Conservation (phyloP, 2,797 vertebrate genomes). For the Propithecus perrieri region DNA sequence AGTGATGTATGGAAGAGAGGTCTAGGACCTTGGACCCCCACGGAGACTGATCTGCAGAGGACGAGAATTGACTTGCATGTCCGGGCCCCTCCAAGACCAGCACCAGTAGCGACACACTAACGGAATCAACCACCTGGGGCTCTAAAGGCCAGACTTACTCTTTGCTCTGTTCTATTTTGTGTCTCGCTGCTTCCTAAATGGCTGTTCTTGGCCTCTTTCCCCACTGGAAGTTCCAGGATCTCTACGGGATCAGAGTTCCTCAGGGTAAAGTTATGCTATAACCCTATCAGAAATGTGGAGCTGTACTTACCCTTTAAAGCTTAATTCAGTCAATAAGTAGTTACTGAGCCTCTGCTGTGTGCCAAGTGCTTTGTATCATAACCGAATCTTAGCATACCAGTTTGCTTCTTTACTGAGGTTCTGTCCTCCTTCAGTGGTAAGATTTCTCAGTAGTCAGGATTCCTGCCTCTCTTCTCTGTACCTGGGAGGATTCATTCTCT, state of each 20-base stretch:
- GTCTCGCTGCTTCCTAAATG: neutral
- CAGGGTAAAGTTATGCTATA: neutral
- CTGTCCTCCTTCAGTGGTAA: neutral
- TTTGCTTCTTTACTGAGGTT: neutral
- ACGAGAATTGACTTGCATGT: neutral
- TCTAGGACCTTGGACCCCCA: neutral
- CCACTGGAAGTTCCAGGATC: neutral
- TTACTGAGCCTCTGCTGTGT: neutral
- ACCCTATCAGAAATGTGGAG: neutral
- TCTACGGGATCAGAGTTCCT: neutral
- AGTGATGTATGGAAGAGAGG: neutral
- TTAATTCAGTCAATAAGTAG: neutral
- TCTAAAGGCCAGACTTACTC: neutral
- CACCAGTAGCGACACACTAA: too few relatives aligned
- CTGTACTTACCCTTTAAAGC: neutral
- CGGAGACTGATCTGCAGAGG: neutral
- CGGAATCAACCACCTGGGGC: neutral
- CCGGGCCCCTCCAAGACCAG: neutral
- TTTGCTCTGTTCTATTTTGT: neutral
- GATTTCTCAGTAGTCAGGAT: neutral
- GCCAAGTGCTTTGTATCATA: neutral
- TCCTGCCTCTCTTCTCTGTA: neutral
- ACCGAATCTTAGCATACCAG: neutral
- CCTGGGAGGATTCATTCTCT: neutral
- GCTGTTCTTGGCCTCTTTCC: neutral